phyloP scores from a whole-genome alignment of 2,113 vertebrate genomes.

The Menura novaehollandiae region DNA sequence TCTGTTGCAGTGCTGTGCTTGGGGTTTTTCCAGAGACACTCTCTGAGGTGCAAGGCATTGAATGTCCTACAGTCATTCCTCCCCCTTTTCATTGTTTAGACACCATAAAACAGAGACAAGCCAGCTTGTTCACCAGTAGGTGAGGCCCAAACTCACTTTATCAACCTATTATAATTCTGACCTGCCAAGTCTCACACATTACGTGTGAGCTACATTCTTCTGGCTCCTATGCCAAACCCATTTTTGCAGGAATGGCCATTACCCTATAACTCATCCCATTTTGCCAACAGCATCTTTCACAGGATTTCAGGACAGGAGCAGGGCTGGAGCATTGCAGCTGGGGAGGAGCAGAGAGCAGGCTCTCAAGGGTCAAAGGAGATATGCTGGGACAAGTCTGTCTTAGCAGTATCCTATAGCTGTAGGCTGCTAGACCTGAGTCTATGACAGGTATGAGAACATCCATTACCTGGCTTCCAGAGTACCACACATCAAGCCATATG shows the following conservation, averaged over 20 bases:
- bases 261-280: background rate
- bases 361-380: background rate
- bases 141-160: background rate
- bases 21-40: background rate
- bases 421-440: background rate
- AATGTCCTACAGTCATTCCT: background rate
- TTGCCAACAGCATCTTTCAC: background rate
- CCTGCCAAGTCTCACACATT: background rate
- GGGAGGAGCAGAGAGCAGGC: background rate
- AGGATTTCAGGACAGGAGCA: background rate
- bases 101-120: background rate
- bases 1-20: background rate
- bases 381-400: background rate
- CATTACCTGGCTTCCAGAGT: background rate
- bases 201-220: background rate
- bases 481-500: background rate
- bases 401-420: background rate
- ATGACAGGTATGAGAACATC: background rate
- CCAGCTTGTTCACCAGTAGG: background rate
- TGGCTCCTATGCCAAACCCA: background rate
- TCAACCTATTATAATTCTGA: background rate
- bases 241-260: background rate
- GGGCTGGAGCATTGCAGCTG: background rate
- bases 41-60: background rate
- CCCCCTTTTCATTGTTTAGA: background rate